phyloP scores from a whole-genome alignment of 1,140 invertebrate species.

The Drosophila nigromelanica region DNA sequence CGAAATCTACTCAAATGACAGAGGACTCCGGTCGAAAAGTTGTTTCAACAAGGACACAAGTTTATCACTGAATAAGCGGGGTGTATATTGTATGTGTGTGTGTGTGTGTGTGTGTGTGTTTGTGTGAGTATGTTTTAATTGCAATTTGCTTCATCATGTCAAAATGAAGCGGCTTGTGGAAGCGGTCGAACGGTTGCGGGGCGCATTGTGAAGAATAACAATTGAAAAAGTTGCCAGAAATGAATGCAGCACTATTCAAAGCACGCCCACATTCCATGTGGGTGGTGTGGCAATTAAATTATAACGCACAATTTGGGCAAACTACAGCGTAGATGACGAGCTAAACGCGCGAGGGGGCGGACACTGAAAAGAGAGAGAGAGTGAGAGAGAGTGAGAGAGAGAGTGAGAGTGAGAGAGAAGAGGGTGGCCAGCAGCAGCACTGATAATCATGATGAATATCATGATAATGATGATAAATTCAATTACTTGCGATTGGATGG shows the following conservation, averaged over 20 bases:
- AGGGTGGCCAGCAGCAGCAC: conserved; percentile 1
- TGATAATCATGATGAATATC: conserved; percentile 7
- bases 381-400: no score
- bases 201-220: conserved; percentile 31
- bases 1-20: conserved; percentile 20
- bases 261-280: conserved; percentile 20
- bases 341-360: no score
- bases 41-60: conserved; percentile 36
- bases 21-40: conserved; percentile 35
- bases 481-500: conserved; percentile 53
- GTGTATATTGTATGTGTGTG: conserved; percentile 4
- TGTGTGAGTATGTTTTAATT: conserved; percentile 39
- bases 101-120: conserved; percentile 2
- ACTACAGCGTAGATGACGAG: neutral
- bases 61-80: conserved; percentile 14
- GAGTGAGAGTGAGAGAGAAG: neutral
- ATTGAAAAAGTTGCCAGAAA: conserved; percentile 29
- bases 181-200: neutral
- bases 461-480: conserved; percentile 58
- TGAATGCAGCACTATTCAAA: conserved; percentile 36
- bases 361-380: neutral
- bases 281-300: conserved; percentile 61
- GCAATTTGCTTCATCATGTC: conserved; percentile 48
- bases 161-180: conserved; percentile 36
- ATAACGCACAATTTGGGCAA: conserved; percentile 61